Evolutionary conservation across 2,113 vertebrate species (phyloP).

Genomic region (Pteronura brasiliensis): DNA sequence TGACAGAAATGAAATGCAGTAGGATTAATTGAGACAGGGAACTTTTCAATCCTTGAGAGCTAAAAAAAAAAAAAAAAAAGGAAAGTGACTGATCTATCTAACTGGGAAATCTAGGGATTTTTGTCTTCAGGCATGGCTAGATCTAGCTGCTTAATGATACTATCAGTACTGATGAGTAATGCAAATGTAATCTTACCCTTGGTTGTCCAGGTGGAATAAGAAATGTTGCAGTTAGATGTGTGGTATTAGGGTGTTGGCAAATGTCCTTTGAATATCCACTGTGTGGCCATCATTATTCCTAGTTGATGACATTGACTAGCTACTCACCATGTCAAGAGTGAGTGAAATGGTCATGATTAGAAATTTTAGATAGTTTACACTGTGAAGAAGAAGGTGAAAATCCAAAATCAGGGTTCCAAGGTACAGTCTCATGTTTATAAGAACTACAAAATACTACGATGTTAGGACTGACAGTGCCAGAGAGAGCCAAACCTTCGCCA

Average conservation of each 20-base stretch:
- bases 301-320: neutral
- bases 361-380: neutral
- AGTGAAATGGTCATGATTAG: neutral
- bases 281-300: neutral
- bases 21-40: neutral
- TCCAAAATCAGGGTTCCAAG: neutral
- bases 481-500: neutral
- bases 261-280: neutral
- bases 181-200: neutral
- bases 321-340: neutral
- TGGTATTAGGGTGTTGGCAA: neutral
- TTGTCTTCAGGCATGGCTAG: neutral
- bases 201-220: neutral
- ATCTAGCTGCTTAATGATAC: neutral
- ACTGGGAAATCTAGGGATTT: neutral
- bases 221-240: neutral
- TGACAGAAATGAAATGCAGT: neutral
- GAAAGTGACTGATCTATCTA: neutral
- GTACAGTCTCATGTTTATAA: neutral
- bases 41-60: neutral
- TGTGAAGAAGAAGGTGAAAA: neutral
- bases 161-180: neutral
- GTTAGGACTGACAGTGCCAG: neutral
- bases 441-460: neutral
- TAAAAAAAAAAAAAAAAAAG: neutral